Evolutionary conservation across 92 coral and sea anemone species (phyloP).

Genomic region (Phymanthus crucifer): DNA sequence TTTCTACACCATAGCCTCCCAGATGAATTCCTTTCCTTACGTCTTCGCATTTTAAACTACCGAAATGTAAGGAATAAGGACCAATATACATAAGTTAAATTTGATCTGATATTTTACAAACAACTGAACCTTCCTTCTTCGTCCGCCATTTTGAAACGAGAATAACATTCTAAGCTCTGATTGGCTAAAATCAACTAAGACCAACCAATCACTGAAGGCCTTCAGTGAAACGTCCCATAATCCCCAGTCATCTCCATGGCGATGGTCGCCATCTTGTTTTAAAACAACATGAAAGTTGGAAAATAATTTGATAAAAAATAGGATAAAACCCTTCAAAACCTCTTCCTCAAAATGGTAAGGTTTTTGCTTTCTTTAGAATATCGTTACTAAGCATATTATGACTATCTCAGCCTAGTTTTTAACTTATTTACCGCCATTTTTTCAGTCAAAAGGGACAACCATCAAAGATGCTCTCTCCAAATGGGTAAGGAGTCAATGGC

Average conservation of each 20-base stretch:
- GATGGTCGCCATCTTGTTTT: conserved; percentile 76
- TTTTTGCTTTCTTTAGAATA: neutral
- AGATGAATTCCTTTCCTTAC: conserved; percentile 23
- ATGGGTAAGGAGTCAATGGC: conserved; percentile 70
- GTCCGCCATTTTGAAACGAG: conserved; percentile 38
- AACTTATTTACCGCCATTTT: neutral
- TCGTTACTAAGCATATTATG: neutral
- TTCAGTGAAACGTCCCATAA: neutral
- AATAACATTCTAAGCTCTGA: neutral
- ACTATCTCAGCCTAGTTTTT: neutral
- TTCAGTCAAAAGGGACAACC: conserved; percentile 92
- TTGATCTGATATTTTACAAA: neutral
- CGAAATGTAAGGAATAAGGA: neutral
- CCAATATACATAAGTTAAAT: neutral
- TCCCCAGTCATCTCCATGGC: conserved; percentile 58
- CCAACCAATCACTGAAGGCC: conserved; percentile 10
- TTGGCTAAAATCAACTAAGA: conserved; percentile 3
- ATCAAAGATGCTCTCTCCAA: conserved; percentile 91
- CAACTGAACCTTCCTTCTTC: neutral
- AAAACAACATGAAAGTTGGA: conserved; percentile 27
- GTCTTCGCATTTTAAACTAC: conserved; percentile 24
- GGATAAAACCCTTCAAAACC: neutral
- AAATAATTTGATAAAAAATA: neutral
- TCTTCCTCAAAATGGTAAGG: conserved; percentile 37
- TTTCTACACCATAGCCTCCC: conserved; percentile 30